Evolutionary conservation across 2,888 invertebrate species (phyloP).

Genomic region (Cantharis nigra): DNA sequence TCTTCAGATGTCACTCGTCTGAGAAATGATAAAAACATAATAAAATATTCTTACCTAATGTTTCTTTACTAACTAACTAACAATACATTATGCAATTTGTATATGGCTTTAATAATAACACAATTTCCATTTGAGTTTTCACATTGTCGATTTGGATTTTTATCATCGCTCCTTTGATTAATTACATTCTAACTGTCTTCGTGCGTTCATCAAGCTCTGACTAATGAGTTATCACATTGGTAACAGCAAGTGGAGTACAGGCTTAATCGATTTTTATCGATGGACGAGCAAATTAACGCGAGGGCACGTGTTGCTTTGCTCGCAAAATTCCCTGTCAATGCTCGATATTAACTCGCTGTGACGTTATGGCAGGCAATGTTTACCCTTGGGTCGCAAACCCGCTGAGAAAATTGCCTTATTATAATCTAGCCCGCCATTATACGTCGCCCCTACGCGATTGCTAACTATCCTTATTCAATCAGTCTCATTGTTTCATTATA

Average conservation of each 20-base stretch:
- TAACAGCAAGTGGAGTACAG: conserved; percentile 20
- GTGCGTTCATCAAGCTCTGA: conserved; percentile 12
- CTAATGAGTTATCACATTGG: conserved; percentile 23
- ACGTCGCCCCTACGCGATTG: conserved; percentile 16
- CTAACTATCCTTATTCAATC: conserved; percentile 34
- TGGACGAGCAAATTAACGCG: neutral
- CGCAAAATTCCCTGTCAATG: conserved; percentile 19
- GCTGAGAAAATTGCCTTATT: conserved; percentile 34
- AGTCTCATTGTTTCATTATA: conserved; percentile 21
- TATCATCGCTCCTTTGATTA: neutral
- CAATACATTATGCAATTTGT: conserved; percentile 24
- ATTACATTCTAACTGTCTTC: neutral
- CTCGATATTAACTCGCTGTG: conserved; percentile 29
- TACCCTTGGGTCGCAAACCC: conserved; percentile 31
- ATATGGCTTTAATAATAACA: neutral
- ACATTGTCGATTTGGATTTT: neutral
- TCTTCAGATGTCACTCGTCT: conserved; percentile 55
- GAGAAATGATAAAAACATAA: conserved; percentile 51
- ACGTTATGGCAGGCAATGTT: conserved; percentile 26
- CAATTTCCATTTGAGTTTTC: neutral
- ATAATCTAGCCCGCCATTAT: conserved; percentile 33
- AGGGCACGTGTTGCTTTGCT: conserved; percentile 25
- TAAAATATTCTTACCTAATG: conserved; percentile 45
- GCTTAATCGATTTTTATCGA: neutral
- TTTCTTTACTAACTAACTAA: conserved; percentile 26